These are phyloP conservation scores for Scophthalmus maximus DNA, from an alignment of 2,113 vertebrate genomes.

Conservation along the genomic window DNA sequence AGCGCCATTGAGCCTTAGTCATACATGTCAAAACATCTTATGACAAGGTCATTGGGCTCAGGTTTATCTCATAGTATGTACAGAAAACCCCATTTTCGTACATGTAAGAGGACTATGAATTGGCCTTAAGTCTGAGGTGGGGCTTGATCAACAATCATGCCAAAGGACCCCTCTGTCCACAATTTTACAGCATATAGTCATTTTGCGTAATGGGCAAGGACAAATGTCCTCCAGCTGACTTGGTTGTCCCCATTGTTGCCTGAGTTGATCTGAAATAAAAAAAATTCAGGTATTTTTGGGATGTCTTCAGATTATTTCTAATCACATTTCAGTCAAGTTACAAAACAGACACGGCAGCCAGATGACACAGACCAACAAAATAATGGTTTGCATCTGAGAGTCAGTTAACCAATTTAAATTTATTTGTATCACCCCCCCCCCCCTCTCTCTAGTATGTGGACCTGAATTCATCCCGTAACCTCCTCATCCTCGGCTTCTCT, in stretches of 20 bases:
- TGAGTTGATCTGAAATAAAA: constrained; percentile 6
- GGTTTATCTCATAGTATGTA: no score
- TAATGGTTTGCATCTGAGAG: constrained; percentile 39
- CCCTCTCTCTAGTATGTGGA: constrained; percentile 79
- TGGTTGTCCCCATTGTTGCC: neutral
- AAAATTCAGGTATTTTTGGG: constrained; percentile 3
- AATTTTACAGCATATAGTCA: no score
- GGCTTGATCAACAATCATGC: no score
- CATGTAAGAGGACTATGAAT: no score
- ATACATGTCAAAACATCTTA: no score
- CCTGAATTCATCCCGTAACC: constrained; percentile 85
- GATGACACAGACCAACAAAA: constrained; percentile 13
- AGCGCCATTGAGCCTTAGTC: no score
- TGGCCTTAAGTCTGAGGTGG: no score
- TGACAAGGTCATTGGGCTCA: no score
- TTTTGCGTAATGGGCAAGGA: no score
- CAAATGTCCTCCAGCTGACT: neutral
- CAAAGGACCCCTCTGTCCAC: no score
- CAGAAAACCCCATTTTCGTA: no score
- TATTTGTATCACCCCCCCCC: neutral
- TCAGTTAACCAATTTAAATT: constrained; percentile 33
- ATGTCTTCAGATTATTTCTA: constrained; percentile 3
- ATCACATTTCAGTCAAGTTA: constrained; percentile 35
- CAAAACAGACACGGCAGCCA: constrained; percentile 3
- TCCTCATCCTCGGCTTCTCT: constrained; percentile 85